Conservation (phyloP, 2,113 vertebrate genomes). For the Caranx ignobilis region DNA sequence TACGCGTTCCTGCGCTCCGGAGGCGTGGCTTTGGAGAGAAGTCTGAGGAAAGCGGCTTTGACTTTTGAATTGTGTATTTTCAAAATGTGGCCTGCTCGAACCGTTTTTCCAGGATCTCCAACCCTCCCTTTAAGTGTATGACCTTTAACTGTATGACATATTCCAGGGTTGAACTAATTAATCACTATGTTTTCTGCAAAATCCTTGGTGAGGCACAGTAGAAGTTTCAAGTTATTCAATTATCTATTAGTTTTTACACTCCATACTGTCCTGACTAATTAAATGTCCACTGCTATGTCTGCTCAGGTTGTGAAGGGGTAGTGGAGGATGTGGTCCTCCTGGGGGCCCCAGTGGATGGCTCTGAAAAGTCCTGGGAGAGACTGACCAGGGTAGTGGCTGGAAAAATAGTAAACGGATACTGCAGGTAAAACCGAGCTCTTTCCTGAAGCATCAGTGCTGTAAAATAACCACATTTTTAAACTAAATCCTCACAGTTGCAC, state of each 20-base stretch:
- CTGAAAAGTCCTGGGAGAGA: constrained; percentile 90
- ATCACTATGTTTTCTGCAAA: not conserved
- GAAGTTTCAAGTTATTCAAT: not conserved
- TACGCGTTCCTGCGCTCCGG: too few species aligned
- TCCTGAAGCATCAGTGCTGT: not conserved
- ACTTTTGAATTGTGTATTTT: too few species aligned
- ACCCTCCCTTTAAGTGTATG: too few species aligned
- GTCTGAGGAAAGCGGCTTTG: too few species aligned
- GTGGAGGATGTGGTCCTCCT: constrained; percentile 93
- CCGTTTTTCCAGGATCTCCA: too few species aligned
- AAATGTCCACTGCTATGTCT: constrained; percentile 24
- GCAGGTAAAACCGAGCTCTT: constrained; percentile 85
- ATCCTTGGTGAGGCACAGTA: not conserved
- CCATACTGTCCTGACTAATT: not conserved
- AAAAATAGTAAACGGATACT: constrained; percentile 94
- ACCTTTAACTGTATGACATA: not conserved
- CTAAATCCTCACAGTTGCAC: not conserved
- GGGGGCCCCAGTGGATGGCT: constrained; percentile 95
- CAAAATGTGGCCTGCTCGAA: too few species aligned
- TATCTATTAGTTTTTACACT: not conserved
- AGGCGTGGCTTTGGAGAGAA: too few species aligned
- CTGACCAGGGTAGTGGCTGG: constrained; percentile 91
- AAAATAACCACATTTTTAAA: not conserved
- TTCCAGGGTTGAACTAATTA: not conserved
- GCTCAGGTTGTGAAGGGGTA: constrained; percentile 90